phyloP scores from a whole-genome alignment of 2,113 vertebrate species.

The Pachycephala philippinensis region DNA sequence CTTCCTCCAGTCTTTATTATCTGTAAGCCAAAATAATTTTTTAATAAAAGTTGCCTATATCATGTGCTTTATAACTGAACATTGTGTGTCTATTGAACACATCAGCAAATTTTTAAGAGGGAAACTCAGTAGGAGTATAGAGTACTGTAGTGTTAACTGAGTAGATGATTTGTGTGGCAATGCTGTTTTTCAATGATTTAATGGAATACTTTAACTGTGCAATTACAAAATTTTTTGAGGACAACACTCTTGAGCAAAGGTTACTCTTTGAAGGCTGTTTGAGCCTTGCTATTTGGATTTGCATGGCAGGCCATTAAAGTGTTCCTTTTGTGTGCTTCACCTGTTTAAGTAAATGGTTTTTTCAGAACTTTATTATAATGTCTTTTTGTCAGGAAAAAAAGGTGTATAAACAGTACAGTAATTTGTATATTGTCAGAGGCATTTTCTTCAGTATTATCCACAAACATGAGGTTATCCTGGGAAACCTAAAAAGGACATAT shows the following conservation, averaged over 20 bases:
- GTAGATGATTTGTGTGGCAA: not conserved
- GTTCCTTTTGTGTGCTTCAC: not conserved
- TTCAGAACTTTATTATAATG: not conserved
- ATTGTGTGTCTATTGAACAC: not conserved
- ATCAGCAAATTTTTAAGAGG: not conserved
- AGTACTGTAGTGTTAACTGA: not conserved
- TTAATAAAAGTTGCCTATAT: not conserved
- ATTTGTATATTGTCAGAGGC: not conserved
- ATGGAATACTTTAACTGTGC: not conserved
- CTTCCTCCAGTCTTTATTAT: not conserved
- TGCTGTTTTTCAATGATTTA: not conserved
- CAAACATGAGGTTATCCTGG: not conserved
- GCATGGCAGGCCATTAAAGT: not conserved
- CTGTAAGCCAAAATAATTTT: not conserved
- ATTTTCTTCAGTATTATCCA: not conserved
- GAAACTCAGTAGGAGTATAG: not conserved
- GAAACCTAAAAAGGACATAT: not conserved
- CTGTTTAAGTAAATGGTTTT: not conserved
- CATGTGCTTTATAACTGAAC: not conserved
- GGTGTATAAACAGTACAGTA: not conserved
- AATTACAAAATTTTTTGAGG: not conserved
- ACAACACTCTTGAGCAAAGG: not conserved
- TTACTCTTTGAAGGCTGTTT: not conserved
- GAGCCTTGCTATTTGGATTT: not conserved
- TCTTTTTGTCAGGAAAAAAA: not conserved